These are phyloP conservation scores for Scaptomyza tumidula DNA, from an alignment of 2,888 invertebrate genomes.

Conservation along the genomic window DNA sequence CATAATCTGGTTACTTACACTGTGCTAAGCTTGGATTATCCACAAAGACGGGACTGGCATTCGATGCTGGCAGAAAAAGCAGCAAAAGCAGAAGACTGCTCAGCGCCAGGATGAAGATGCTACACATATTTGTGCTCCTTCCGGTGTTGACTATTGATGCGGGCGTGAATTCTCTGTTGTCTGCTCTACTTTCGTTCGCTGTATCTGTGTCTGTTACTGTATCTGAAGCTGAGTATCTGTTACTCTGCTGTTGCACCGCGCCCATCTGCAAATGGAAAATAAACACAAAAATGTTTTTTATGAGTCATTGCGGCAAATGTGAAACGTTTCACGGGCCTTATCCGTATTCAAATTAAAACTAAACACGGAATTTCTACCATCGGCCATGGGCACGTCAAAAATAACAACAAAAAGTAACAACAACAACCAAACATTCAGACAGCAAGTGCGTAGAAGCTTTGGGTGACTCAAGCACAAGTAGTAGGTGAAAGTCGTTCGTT, in stretches of 20 bases:
- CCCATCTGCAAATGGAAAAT: constrained; percentile 77
- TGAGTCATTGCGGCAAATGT: constrained; percentile 67
- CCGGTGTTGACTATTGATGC: constrained; percentile 23
- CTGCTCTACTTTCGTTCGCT: constrained; percentile 45
- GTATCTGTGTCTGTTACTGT: constrained; percentile 22
- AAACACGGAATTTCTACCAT: constrained; percentile 55
- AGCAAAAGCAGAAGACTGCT: constrained; percentile 67
- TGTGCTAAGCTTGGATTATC: constrained; percentile 85
- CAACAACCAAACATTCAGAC: constrained; percentile 26
- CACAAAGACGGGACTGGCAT: constrained; percentile 83
- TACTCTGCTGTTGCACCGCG: constrained; percentile 54
- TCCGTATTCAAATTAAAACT: constrained; percentile 60
- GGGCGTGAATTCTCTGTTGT: constrained; percentile 13
- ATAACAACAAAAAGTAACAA: constrained; percentile 28
- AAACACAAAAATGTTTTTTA: constrained; percentile 10
- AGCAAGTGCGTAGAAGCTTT: constrained; percentile 74
- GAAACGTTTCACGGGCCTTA: constrained; percentile 63
- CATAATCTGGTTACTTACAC: constrained; percentile 81
- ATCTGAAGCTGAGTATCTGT: constrained; percentile 48
- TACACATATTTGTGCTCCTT: constrained; percentile 32
- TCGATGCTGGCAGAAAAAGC: constrained; percentile 26
- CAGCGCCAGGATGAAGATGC: constrained; percentile 53
- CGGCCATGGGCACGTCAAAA: constrained; percentile 59
- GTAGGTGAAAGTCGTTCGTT: constrained; percentile 76
- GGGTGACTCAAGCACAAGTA: constrained; percentile 66